These are phyloP conservation scores for Nineta flava DNA, from an alignment of 2,888 invertebrate species.

Conservation along the genomic window DNA sequence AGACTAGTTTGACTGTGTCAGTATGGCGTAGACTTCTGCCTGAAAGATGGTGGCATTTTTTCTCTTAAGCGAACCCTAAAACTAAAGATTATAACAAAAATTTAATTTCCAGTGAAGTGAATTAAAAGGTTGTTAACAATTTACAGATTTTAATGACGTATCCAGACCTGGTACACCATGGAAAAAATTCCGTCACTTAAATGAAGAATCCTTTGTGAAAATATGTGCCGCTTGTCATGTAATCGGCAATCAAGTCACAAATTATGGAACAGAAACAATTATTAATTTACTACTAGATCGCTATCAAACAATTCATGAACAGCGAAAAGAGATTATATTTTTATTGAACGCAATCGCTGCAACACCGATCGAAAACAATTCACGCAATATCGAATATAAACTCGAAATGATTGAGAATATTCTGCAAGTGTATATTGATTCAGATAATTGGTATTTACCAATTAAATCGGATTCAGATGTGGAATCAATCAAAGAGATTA, in stretches of 20 bases:
- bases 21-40: too few relatives aligned
- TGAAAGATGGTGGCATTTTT: too few relatives aligned
- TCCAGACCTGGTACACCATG: slow-evolving; percentile 34
- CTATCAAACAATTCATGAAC: slow-evolving; percentile 31
- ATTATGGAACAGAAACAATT: slow-evolving; percentile 31
- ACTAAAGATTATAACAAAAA: too few relatives aligned
- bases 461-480: slow-evolving; percentile 23
- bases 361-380: background rate
- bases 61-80: too few relatives aligned
- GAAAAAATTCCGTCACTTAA: slow-evolving; percentile 46
- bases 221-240: slow-evolving; percentile 37
- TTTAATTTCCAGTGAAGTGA: too few relatives aligned
- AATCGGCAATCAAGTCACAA: slow-evolving; percentile 34
- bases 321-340: slow-evolving; percentile 42
- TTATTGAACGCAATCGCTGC: slow-evolving; percentile 37
- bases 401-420: slow-evolving; percentile 14
- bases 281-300: slow-evolving; percentile 45
- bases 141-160: slow-evolving; percentile 25
- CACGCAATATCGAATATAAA: background rate
- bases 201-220: slow-evolving; percentile 27
- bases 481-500: slow-evolving; percentile 29
- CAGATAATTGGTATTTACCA: slow-evolving; percentile 34
- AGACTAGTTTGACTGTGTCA: too few relatives aligned
- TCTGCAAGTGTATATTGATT: slow-evolving; percentile 30
- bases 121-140: slow-evolving; percentile 2